Percentiles rank a stretch among this genome's conserved stretches.
These are phyloP conservation scores for Nipponacmea schrenckii DNA, from an alignment of 2,888 invertebrate species.

Conservation along the genomic window DNA sequence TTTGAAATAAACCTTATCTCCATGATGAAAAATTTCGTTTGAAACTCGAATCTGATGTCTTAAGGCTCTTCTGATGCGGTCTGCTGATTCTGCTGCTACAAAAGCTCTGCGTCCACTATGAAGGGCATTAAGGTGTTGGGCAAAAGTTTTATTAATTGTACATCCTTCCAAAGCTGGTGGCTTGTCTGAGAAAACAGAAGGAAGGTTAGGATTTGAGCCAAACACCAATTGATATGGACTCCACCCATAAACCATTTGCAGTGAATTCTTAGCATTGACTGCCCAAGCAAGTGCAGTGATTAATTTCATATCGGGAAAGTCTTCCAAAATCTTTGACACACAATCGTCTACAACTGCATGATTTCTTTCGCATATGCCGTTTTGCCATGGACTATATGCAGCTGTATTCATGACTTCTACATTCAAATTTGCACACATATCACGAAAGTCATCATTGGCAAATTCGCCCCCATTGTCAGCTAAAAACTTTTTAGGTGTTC, in stretches of 20 bases:
- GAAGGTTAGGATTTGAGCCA: conserved; percentile 21
- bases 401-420: conserved; percentile 14
- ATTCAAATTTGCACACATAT: conserved; percentile 17
- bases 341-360: conserved; percentile 20
- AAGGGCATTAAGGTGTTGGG: conserved; percentile 28
- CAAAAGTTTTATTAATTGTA: conserved; percentile 24
- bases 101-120: conserved; percentile 27
- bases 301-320: conserved; percentile 1
- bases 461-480: conserved; percentile 22
- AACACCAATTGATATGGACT: conserved; percentile 25
- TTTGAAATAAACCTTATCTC: conserved; percentile 27
- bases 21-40: conserved; percentile 19
- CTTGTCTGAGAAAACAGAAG: conserved; percentile 15
- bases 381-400: no score
- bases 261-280: no score
- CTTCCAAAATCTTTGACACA: conserved; percentile 8
- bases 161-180: conserved; percentile 20
- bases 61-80: conserved; percentile 27
- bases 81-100: conserved; percentile 22
- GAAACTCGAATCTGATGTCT: conserved; percentile 20
- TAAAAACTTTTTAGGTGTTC: conserved; percentile 12
- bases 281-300: no score
- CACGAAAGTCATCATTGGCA: conserved; percentile 10
- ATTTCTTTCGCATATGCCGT: no score
- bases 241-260: conserved; percentile 17